A percentile compares a stretch with the other conserved stretches of the same genome.
phyloP scores from a whole-genome alignment of 2,888 invertebrate species.

The Harpagoxenus sublaevis region DNA sequence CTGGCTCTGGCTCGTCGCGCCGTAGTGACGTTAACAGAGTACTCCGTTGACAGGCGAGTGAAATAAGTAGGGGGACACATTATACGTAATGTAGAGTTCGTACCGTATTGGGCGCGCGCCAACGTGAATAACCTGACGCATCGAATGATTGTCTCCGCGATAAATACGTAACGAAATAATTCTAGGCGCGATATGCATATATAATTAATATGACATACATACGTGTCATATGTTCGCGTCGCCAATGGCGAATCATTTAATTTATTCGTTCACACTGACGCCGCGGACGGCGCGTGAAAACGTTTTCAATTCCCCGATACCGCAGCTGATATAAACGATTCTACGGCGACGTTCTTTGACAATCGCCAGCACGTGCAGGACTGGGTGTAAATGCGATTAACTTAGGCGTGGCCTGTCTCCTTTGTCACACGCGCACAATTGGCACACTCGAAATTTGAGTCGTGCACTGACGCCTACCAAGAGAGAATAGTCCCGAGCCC shows the following conservation, averaged over 20 bases:
- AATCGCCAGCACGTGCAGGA: slow-evolving; percentile 73
- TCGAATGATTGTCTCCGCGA: slow-evolving; percentile 9
- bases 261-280: slow-evolving; percentile 50
- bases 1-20: not conserved
- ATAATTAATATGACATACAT: slow-evolving; percentile 24
- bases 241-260: slow-evolving; percentile 23
- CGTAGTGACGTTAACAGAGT: slow-evolving; percentile 34
- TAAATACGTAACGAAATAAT: slow-evolving; percentile 41
- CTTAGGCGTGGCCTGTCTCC: slow-evolving; percentile 73
- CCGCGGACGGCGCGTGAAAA: slow-evolving; percentile 40
- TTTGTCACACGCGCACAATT: slow-evolving; percentile 77
- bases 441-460: slow-evolving; percentile 76
- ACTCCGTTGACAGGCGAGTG: slow-evolving; percentile 21
- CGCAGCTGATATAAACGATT: slow-evolving; percentile 63
- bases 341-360: slow-evolving; percentile 72
- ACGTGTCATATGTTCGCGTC: slow-evolving; percentile 1
- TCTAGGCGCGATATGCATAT: not conserved
- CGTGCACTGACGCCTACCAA: slow-evolving; percentile 56
- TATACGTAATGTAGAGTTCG: not conserved
- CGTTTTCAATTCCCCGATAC: slow-evolving; percentile 33
- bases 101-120: not conserved
- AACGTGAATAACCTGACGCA: not conserved
- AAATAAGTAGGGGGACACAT: slow-evolving; percentile 20
- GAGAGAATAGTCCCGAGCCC: slow-evolving; percentile 26
- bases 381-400: slow-evolving; percentile 78